Conservation (phyloP, 2,888 invertebrate genomes). For the Coecobrya sp. region DNA sequence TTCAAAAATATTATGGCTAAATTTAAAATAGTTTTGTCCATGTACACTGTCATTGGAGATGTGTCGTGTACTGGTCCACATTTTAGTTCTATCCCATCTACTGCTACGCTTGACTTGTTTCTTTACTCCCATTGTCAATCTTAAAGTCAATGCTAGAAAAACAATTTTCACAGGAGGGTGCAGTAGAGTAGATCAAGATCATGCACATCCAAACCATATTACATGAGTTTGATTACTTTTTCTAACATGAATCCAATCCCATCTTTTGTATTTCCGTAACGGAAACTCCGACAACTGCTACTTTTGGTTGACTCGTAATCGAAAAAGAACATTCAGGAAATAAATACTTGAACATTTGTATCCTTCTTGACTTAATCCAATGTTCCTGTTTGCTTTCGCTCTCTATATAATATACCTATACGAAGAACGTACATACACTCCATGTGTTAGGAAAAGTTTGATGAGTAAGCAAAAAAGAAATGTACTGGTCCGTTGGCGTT, state of each 20-base stretch:
- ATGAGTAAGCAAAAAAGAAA: background rate
- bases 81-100: no score
- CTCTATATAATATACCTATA: background rate
- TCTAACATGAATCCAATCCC: background rate
- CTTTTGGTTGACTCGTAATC: background rate
- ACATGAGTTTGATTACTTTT: background rate
- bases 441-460: background rate
- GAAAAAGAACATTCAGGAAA: background rate
- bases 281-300: background rate
- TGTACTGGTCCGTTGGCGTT: no score
- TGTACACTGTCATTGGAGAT: no score
- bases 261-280: background rate
- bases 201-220: no score
- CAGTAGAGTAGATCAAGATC: no score
- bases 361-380: background rate
- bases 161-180: no score
- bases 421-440: background rate
- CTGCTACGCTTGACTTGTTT: no score
- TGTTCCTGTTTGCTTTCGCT: background rate
- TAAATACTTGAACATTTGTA: background rate
- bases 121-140: no score
- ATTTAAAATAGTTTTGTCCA: no score
- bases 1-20: no score
- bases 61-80: no score
- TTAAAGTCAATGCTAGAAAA: no score